Base-by-base conservation (phyloP, 2,113 vertebrate genomes). In the Bubalus kerabau region DNA sequence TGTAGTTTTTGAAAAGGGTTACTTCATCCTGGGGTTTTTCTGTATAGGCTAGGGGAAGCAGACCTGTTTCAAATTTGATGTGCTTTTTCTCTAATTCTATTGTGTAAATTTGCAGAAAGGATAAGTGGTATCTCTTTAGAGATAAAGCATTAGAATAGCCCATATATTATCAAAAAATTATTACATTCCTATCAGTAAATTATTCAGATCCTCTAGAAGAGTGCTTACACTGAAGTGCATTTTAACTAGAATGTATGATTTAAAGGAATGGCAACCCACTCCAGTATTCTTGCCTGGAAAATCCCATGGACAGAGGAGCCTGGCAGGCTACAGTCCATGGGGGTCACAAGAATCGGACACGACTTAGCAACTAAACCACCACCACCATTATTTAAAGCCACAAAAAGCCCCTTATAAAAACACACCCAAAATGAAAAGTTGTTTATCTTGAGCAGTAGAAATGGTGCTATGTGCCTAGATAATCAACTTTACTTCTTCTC, bases 131-230 rank as follows among this genome's bases (percentile, higher is more conserved):
- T 94, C 23, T 90, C 21, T 89, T 86, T 57, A 78, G 80, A 91
- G 19, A 84, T 67, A 91, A 56, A 83, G 46, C 89, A 56, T 94
- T 92, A 94, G 23, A 92, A 90, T 28, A 86, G 3, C 19, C 36
- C 48, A 59, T 90, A 32, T 62, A 30, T 57, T 91, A 56, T 59
- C 94, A 16, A 81, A 86, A 95, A 85, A 50, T 24, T 92, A 59
- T 21, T 95, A 8, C 21, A 76, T 86, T 87, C 4, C 1, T 90
- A 17, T 52, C 19, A 76, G 12, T 64, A 85, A 60, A 26, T 54
- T 94, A n/a, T 43, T 86, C n/a, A 21, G 40, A 76, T 78, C 3
- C 12, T 87, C 30, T 71, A 23, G 21, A 16, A 82, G 7, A 82
- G 21, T 56, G 28, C 28, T 57, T 87, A 19, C 3, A 43, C 0